A percentile compares a stretch with the other conserved stretches of the same genome.
These are phyloP conservation scores for Syrphus vitripennis DNA, from an alignment of 2,888 invertebrate species.

Conservation along the genomic window DNA sequence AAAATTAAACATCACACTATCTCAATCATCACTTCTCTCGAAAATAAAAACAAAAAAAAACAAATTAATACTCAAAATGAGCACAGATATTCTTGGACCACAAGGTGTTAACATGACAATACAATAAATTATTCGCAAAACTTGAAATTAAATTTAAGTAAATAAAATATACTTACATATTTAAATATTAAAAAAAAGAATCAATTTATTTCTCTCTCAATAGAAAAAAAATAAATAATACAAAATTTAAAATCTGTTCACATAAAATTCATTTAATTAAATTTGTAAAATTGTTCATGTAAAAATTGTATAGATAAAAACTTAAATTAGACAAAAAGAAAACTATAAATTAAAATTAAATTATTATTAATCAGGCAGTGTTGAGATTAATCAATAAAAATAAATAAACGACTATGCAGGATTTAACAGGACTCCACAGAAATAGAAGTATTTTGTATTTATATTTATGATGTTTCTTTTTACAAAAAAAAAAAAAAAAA, in stretches of 20 bases:
- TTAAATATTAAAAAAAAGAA: slow-evolving; percentile 20
- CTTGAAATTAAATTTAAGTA: slow-evolving; percentile 59
- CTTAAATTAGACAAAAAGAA: slow-evolving; percentile 37
- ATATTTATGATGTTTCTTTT: slow-evolving; percentile 32
- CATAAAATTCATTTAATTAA: slow-evolving; percentile 1
- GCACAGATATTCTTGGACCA: slow-evolving; percentile 73
- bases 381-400: slow-evolving; percentile 28
- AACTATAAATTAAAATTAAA: slow-evolving; percentile 51
- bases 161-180: slow-evolving; percentile 56
- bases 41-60: slow-evolving; percentile 24
- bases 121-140: slow-evolving; percentile 68
- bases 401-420: slow-evolving; percentile 1
- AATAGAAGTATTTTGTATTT: slow-evolving; percentile 66
- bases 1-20: slow-evolving; percentile 41
- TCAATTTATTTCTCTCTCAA: slow-evolving; percentile 48
- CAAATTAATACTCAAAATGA: slow-evolving; percentile 44
- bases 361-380: slow-evolving; percentile 63
- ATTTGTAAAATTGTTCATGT: slow-evolving; percentile 59
- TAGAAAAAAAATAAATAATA: slow-evolving; percentile 40
- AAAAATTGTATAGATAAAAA: slow-evolving; percentile 59
- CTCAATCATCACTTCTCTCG: slow-evolving; percentile 54
- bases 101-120: slow-evolving; percentile 75
- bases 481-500: slow-evolving; percentile 6
- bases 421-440: slow-evolving; percentile 45
- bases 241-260: slow-evolving; percentile 26